phyloP scores from a whole-genome alignment of 2,113 vertebrate genomes.

The Sylvietta virens region DNA sequence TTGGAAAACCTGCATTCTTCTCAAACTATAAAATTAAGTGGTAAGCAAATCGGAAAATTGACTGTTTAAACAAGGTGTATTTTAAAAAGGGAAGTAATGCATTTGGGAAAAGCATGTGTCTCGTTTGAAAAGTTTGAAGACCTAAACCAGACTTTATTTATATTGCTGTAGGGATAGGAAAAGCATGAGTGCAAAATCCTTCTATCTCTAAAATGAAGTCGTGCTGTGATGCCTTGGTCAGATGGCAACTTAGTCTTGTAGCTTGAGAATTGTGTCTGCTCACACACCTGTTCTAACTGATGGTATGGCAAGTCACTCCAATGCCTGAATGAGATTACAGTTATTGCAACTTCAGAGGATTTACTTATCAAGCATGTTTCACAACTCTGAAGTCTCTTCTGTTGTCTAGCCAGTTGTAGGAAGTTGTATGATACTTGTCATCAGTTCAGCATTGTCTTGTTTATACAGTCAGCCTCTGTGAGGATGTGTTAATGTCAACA shows the following conservation, averaged over 20 bases:
- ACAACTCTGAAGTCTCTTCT: background rate
- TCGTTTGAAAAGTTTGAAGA: background rate
- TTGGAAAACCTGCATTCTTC: background rate
- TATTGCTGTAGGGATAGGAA: background rate
- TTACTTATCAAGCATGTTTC: background rate
- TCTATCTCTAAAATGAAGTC: background rate
- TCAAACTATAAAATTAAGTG: background rate
- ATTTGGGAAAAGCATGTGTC: background rate
- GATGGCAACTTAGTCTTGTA: background rate
- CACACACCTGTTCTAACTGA: background rate
- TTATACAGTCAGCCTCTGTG: background rate
- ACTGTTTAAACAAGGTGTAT: background rate
- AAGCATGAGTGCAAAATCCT: background rate
- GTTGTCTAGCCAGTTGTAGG: background rate
- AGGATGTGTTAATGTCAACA: background rate
- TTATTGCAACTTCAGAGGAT: background rate
- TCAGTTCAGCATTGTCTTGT: background rate
- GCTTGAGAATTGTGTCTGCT: background rate
- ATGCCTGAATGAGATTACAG: background rate
- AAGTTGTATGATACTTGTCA: background rate
- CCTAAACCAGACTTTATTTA: background rate
- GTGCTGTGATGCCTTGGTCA: background rate
- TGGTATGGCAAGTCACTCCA: background rate
- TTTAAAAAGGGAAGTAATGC: background rate
- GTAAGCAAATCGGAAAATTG: background rate